Percentiles rank a stretch among this genome's conserved stretches.
phyloP scores from a whole-genome alignment of 1,140 invertebrate species.

The Lasioglossum albipes region DNA sequence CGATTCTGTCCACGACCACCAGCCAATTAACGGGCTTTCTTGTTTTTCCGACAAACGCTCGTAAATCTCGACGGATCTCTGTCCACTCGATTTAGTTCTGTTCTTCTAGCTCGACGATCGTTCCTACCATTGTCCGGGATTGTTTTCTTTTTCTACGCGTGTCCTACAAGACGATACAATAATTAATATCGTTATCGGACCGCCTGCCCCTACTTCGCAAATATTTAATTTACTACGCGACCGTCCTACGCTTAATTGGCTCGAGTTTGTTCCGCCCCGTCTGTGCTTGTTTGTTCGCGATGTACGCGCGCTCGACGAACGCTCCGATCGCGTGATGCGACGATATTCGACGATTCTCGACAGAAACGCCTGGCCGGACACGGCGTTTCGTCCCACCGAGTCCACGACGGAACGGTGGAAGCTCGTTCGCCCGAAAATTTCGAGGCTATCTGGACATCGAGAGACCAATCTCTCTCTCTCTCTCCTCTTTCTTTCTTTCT shows the following conservation, averaged over 20 bases:
- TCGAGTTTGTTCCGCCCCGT: conserved; percentile 4
- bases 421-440: not conserved
- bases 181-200: conserved; percentile 29
- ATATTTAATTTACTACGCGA: conserved; percentile 24
- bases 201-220: not conserved
- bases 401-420: too few relatives aligned
- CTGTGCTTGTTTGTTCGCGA: not conserved
- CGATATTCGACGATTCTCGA: not conserved
- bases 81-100: conserved; percentile 32
- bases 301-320: not conserved
- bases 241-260: conserved; percentile 24
- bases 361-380: not conserved
- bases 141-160: not conserved
- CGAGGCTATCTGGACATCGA: not conserved
- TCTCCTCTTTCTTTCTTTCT: too few relatives aligned
- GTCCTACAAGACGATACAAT: conserved; percentile 16
- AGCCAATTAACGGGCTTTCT: conserved; percentile 65
- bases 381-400: too few relatives aligned
- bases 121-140: conserved; percentile 1
- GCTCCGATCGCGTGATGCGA: conserved; percentile 11
- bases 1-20: conserved; percentile 53
- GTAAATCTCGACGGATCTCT: conserved; percentile 63
- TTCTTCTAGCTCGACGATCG: not conserved
- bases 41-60: conserved; percentile 65
- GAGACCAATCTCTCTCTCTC: not conserved